Percentiles rank a stretch among this genome's conserved stretches.
phyloP scores from a whole-genome alignment of 1,140 invertebrate genomes.

The Pachypeltis micranthus region DNA sequence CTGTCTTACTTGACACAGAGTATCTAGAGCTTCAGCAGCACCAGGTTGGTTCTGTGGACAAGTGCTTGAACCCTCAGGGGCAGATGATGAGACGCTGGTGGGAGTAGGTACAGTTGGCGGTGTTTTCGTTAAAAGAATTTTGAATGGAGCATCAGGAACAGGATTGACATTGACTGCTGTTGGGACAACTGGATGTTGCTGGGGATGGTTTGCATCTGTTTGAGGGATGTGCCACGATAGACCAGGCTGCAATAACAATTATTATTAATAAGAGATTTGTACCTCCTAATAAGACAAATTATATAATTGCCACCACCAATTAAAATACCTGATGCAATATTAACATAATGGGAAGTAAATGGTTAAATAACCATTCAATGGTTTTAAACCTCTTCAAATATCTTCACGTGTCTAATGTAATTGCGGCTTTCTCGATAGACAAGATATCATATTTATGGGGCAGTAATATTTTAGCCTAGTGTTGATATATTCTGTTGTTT shows the following conservation, averaged over 20 bases:
- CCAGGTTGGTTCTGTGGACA: not conserved
- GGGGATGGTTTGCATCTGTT: not conserved
- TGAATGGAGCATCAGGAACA: not conserved
- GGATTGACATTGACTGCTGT: not conserved
- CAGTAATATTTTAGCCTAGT: no score
- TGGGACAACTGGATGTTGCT: not conserved
- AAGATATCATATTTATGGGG: no score
- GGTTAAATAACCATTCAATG: no score
- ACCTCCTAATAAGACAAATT: no score
- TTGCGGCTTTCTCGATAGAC: no score
- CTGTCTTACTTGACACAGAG: not conserved
- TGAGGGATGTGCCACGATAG: slow-evolving; percentile 1
- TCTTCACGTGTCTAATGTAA: no score
- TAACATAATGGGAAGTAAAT: no score
- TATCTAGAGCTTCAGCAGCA: not conserved
- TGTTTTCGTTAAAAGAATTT: slow-evolving; percentile 1
- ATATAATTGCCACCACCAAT: no score
- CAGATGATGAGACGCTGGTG: slow-evolving; percentile 2
- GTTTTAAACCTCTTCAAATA: no score
- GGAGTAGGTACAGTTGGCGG: slow-evolving; percentile 1
- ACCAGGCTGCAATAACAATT: not conserved
- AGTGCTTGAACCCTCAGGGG: not conserved
- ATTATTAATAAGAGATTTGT: no score
- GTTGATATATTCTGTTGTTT: no score
- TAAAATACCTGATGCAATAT: no score